A percentile compares a stretch with the other conserved stretches of the same genome.
phyloP scores from a whole-genome alignment of 2,113 vertebrate species.

The Alosa alosa region DNA sequence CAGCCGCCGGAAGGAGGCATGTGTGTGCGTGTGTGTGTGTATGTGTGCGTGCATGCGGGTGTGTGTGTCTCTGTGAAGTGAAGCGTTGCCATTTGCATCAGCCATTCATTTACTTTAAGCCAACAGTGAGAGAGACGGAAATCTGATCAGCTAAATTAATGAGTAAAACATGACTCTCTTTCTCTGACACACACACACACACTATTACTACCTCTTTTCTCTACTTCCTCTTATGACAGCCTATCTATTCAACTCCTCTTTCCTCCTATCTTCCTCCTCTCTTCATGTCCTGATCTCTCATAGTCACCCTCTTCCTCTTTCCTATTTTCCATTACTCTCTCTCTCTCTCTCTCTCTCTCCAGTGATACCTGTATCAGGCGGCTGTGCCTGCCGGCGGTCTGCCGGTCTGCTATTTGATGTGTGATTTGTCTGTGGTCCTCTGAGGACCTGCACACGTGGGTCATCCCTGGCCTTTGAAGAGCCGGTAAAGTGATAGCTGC shows the following conservation, averaged over 20 bases:
- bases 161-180: conserved; percentile 27
- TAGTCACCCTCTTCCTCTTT: background rate
- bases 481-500: conserved; percentile 32
- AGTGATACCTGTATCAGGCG: background rate
- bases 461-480: conserved; percentile 16
- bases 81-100: conserved; percentile 29
- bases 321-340: background rate
- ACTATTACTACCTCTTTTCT: background rate
- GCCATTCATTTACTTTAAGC: conserved; percentile 11
- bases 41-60: background rate
- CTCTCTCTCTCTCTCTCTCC: background rate
- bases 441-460: background rate
- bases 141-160: conserved; percentile 22
- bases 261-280: background rate
- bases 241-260: conserved; percentile 23
- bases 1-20: conserved; percentile 25
- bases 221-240: background rate
- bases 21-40: conserved; percentile 20
- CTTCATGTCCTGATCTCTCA: background rate
- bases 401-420: conserved; percentile 23
- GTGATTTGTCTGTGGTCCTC: conserved; percentile 29
- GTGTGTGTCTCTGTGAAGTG: conserved; percentile 12
- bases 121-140: conserved; percentile 15
- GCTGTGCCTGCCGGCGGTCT: background rate
- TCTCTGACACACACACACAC: conserved; percentile 6